Evolutionary conservation across 1,140 invertebrate genomes (phyloP).

Genomic region (Oedothorax gibbosus): DNA sequence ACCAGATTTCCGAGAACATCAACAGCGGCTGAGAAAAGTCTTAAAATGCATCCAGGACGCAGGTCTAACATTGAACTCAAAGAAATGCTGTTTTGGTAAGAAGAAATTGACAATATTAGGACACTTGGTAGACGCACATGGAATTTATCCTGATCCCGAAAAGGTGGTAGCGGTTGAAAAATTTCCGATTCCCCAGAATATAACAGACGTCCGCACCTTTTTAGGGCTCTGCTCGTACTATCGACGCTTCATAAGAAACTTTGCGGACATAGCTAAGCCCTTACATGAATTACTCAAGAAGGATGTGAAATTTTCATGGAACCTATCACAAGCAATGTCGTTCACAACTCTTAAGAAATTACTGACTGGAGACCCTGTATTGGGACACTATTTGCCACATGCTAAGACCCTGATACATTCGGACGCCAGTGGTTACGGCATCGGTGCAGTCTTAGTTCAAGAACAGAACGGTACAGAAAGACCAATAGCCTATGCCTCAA

Average conservation of each 20-base stretch:
- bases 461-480: conserved; percentile 63
- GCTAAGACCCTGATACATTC: conserved; percentile 66
- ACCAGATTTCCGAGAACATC: conserved; percentile 64
- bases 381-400: conserved; percentile 11
- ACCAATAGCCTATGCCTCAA: conserved; percentile 63
- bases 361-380: background rate
- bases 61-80: conserved; percentile 61
- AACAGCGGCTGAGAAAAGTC: background rate
- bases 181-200: background rate
- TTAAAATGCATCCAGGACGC: background rate
- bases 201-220: background rate
- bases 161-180: conserved; percentile 47
- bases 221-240: background rate
- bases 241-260: background rate
- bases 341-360: conserved; percentile 30
- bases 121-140: conserved; percentile 9
- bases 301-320: conserved; percentile 44
- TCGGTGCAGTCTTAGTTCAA: conserved; percentile 69
- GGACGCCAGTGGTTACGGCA: conserved; percentile 68
- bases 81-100: conserved; percentile 15
- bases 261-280: background rate
- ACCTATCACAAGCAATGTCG: background rate
- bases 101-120: conserved; percentile 27
- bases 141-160: conserved; percentile 18
- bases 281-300: background rate